Conservation (phyloP, 1,140 invertebrate species). For the Eumeta japonica region DNA sequence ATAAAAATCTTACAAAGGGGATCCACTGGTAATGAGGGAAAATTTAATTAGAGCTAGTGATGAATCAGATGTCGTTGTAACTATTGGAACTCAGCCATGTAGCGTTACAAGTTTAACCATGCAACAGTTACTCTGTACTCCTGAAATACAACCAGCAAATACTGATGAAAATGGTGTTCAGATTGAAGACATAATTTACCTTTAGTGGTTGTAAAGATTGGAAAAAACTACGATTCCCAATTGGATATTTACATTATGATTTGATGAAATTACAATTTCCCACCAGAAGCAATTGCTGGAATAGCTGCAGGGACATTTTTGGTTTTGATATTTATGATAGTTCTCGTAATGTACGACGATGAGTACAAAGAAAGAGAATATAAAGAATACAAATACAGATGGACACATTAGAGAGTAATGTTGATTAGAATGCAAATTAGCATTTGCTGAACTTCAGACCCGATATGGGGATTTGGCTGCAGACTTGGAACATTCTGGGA, state of each 20-base stretch:
- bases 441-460: conserved; percentile 99
- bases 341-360: conserved; percentile 87
- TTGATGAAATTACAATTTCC: conserved; percentile 78
- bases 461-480: conserved; percentile 97
- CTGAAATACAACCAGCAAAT: conserved; percentile 77
- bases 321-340: conserved; percentile 80
- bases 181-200: conserved; percentile 71
- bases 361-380: conserved; percentile 97
- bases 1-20: conserved; percentile 92
- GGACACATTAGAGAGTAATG: conserved; percentile 98
- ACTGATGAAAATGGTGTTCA: conserved; percentile 84
- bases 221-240: conserved; percentile 82
- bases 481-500: conserved; percentile 92
- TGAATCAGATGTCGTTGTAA: conserved; percentile 90
- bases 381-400: conserved; percentile 98
- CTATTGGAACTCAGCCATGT: conserved; percentile 82
- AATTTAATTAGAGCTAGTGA: conserved; percentile 88
- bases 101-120: conserved; percentile 91
- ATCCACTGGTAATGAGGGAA: conserved; percentile 92
- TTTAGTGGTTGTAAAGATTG: conserved; percentile 87
- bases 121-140: conserved; percentile 86
- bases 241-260: conserved; percentile 88
- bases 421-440: conserved; percentile 97
- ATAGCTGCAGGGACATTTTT: conserved; percentile 82
- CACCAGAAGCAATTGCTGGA: conserved; percentile 82